Percentiles rank a stretch among this genome's conserved stretches.
Evolutionary conservation across 1,140 invertebrate genomes (phyloP).

Genomic region (Bombus balteatus): DNA sequence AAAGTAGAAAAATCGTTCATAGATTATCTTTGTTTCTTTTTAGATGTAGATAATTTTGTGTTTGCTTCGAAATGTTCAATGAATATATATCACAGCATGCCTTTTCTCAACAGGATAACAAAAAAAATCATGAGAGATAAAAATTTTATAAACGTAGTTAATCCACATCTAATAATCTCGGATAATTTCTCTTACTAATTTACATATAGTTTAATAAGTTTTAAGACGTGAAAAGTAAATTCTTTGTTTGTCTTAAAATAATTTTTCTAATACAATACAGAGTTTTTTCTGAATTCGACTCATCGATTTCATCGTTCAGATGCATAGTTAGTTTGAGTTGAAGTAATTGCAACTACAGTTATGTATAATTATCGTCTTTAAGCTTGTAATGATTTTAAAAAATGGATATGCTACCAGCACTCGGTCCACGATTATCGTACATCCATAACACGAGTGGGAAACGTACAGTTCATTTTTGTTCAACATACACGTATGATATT

Average conservation of each 20-base stretch:
- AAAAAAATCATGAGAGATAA: slow-evolving; percentile 15
- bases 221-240: slow-evolving; percentile 20
- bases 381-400: slow-evolving; percentile 63
- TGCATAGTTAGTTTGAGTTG: slow-evolving; percentile 50
- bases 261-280: background rate
- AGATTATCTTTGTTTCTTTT: slow-evolving; percentile 27
- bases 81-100: slow-evolving; percentile 64
- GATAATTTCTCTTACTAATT: slow-evolving; percentile 2
- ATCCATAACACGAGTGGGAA: slow-evolving; percentile 59
- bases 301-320: background rate
- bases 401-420: slow-evolving; percentile 68
- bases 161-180: background rate
- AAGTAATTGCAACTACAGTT: slow-evolving; percentile 54
- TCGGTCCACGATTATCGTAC: slow-evolving; percentile 66
- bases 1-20: slow-evolving; percentile 59
- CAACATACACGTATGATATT: slow-evolving; percentile 31
- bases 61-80: slow-evolving; percentile 29
- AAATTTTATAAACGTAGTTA: background rate
- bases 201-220: background rate
- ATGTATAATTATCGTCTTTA: slow-evolving; percentile 30
- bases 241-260: slow-evolving; percentile 18
- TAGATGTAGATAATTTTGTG: slow-evolving; percentile 41
- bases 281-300: slow-evolving; percentile 11
- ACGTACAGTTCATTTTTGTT: slow-evolving; percentile 33
- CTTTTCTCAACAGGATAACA: slow-evolving; percentile 55